Base-by-base conservation (phyloP, 2,888 invertebrate genomes). In the Xanthia togata region DNA sequence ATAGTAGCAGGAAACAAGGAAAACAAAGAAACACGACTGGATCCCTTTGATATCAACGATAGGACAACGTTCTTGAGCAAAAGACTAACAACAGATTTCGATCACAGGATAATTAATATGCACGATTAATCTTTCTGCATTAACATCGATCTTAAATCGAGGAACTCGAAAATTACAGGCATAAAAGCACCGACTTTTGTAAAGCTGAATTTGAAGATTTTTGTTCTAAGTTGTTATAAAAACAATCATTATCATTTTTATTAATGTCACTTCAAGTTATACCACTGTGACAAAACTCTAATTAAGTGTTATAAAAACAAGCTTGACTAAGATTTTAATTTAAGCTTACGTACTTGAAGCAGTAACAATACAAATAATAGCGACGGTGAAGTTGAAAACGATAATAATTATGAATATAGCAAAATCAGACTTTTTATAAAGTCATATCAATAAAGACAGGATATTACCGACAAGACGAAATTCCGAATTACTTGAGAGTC, bases 1-100 rank as follows among this genome's bases (percentile, higher is more conserved):
- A 73, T 17, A n/a, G 50, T 26, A 73, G 47, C 57, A 85, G 73
- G 71, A 81, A 83, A 77, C 60, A 41, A 73, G 68, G 77, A 76
- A 78, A 77, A 78, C 71, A 76, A 73, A 78, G 63, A 81, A 74
- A 50, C 64, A 68, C 44, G 26, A 74, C 65, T 69, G 68, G 63
- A 50, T 69, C 47, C 64, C 64, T 80, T 71, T 62, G 50, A 72
- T n/a, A 70, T 70, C 68, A 64, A 65, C 44, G 4, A 23, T 31
- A 17, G 41, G 17, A 14, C 31, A 31, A 73, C 20, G n/a, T 31
- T 62, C 38, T 70, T 77, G 14, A 82, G 53, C 57, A 63, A 73
- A 83, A 17, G 8, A 70, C 17, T 17, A 60, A 53, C n/a, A 4
- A 64, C 26, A 60, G 26, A 38, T 53, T 67, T 12, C 44, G 20